These are phyloP conservation scores for Molossus molossus DNA, from an alignment of 2,797 vertebrate genomes.

Conservation along the genomic window DNA sequence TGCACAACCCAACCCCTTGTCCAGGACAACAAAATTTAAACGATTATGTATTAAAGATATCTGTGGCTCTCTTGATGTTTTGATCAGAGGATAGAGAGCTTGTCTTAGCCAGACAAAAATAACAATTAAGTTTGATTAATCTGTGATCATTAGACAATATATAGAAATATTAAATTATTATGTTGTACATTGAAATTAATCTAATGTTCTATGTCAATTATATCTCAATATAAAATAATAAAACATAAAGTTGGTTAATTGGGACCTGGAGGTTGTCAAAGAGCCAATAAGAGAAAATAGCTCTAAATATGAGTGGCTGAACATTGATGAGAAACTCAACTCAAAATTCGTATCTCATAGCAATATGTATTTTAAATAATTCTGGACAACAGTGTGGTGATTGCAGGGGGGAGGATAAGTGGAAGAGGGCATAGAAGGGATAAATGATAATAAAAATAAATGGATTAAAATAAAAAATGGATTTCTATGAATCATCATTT, in stretches of 20 bases:
- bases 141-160: background rate
- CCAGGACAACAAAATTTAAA: background rate
- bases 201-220: background rate
- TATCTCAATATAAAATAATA: too few species aligned
- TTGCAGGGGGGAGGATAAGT: too few species aligned
- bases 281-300: background rate
- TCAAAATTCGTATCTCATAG: background rate
- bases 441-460: too few species aligned
- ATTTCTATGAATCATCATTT: slow-evolving; percentile 26
- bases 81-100: background rate
- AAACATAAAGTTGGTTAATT: background rate
- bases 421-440: too few species aligned
- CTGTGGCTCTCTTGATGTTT: background rate
- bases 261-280: background rate
- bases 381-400: background rate
- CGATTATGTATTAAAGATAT: background rate
- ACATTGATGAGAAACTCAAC: background rate
- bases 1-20: background rate
- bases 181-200: background rate
- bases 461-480: background rate
- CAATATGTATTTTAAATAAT: background rate
- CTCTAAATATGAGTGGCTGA: background rate
- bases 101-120: background rate
- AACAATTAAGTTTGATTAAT: background rate
- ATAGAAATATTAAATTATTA: background rate